These are phyloP conservation scores for Micropoecilia bifurca DNA, from an alignment of 2,797 vertebrate species.

Conservation along the genomic window DNA sequence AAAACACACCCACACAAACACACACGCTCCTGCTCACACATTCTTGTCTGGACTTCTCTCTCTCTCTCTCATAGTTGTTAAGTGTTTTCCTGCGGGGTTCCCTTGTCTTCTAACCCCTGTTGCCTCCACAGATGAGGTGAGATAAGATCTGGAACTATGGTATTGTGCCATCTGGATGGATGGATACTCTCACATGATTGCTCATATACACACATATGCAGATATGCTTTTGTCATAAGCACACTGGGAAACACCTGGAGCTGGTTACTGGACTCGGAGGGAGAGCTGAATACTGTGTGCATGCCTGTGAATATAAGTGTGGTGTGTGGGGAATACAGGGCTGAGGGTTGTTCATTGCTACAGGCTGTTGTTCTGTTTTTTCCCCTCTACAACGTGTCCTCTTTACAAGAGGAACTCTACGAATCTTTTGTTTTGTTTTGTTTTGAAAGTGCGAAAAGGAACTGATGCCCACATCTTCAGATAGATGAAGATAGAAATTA, in stretches of 20 bases:
- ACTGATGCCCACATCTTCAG: neutral
- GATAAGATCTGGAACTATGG: constrained; percentile 70
- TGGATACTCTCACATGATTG: constrained; percentile 57
- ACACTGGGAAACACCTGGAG: constrained; percentile 79
- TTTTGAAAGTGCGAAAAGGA: neutral
- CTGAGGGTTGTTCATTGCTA: constrained; percentile 61
- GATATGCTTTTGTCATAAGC: constrained; percentile 75
- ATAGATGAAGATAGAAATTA: neutral
- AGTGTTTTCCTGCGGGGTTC: constrained; percentile 62
- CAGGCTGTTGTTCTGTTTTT: constrained; percentile 54
- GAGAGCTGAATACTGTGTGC: constrained; percentile 51
- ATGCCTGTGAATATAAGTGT: constrained; percentile 49
- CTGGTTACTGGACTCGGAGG: constrained; percentile 70
- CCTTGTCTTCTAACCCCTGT: constrained; percentile 49
- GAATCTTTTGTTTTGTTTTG: neutral
- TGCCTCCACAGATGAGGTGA: constrained; percentile 67
- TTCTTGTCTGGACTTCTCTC: constrained; percentile 58
- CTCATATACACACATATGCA: constrained; percentile 50
- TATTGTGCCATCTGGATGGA: constrained; percentile 71
- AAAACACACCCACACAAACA: constrained; percentile 18
- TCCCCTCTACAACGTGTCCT: neutral
- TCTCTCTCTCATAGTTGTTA: constrained; percentile 56
- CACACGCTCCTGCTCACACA: constrained; percentile 9
- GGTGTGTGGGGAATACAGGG: constrained; percentile 58
- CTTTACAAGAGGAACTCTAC: neutral